Base-by-base conservation (phyloP, 2,113 vertebrate genomes). In the Leuciscus idus region DNA sequence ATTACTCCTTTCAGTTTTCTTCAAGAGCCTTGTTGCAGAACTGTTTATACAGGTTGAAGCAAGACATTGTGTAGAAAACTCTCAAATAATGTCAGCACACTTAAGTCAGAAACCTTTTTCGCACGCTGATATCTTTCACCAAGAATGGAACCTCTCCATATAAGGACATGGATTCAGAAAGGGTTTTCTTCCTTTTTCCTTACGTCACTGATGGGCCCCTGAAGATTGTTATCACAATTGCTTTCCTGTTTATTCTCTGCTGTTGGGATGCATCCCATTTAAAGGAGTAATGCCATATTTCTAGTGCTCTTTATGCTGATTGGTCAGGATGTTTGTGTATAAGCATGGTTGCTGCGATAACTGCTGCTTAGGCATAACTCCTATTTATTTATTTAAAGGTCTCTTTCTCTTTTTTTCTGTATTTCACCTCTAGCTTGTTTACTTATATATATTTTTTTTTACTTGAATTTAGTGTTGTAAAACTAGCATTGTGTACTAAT, bases 171-270 rank as follows among this genome's bases (percentile, higher is more conserved):
- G 66, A 83, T 84, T 82, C 74, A 80, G 52, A 90, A 81, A 84
- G 81, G 85, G 70, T 23, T 48, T 59, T 86, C 89, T 94, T 92
- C 92, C 94, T 91, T 88, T 88, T 82, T 39, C 84, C 84, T 92
- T 91, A 93, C 90, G 88, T 94, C 92, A 93, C 66, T 81, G 88
- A 82, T 48, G 12, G 12, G 89, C 78, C 86, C 43, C 23, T 87
- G 33, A 85, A 91, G 93, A 93, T 93, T 88, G 88, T 91, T 92
- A 93, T 94, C 93, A 78, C 90, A 84, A 91, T 89, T 85, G 78
- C 64, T 87, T 94, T 95, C 94, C 94, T 95, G 94, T 95, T 95
- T 94, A 85, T 93, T 89, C 82, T 78, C 21, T 86, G 85, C 6
- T 55, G 75, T 83, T 77, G 83, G 80, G 73, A 86, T 87, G 77